Base-by-base conservation (phyloP, 2,113 vertebrate genomes). In the Edolisoma coerulescens region DNA sequence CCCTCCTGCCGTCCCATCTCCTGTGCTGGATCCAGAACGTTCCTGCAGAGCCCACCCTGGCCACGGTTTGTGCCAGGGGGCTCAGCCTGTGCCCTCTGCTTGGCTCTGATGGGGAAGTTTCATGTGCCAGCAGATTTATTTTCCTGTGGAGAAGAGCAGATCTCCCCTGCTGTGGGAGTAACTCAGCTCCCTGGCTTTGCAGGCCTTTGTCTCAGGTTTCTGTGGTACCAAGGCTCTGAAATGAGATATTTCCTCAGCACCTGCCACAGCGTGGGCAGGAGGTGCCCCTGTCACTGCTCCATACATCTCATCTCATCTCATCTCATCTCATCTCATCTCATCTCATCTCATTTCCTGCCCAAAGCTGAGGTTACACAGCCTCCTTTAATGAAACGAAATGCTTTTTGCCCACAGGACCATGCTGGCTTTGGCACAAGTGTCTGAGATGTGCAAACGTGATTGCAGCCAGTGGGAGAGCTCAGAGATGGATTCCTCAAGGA, bases 311-410 rank as follows among this genome's bases (percentile, higher is more conserved):
- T 53, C 32, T 59, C 4, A 0, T 41, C 91, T 95, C 18, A 11
- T 53, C 32, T 59, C 4, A 0, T 41, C 91, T 95, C 18, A 11
- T 53, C 32, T 59, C 4, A 0, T 41, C n/a, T n/a, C 8, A 13
- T 26, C 80, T 69, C 6, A 11, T 53, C 32, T 59, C 4, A 0
- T 41, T 92, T 95, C 18, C 65, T 77, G 50, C 47, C 54, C 8
- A 7, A 41, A 64, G 17, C 3, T n/a, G 50, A 56, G 49, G 26
- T 4, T 35, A 3, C 19, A 11, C 49, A 28, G 12, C 15, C 19
- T 86, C 56, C 19, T 60, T 39, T 32, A 47, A 32, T 16, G 64
- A 79, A 56, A 33, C 49, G 52, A 85, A 67, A 50, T 2, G 21
- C 22, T 37, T 86, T 61, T 35, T 92, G 7, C 44, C 44, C 67